These are phyloP conservation scores for Calliphora vomitoria DNA, from an alignment of 2,888 invertebrate species.

Conservation along the genomic window DNA sequence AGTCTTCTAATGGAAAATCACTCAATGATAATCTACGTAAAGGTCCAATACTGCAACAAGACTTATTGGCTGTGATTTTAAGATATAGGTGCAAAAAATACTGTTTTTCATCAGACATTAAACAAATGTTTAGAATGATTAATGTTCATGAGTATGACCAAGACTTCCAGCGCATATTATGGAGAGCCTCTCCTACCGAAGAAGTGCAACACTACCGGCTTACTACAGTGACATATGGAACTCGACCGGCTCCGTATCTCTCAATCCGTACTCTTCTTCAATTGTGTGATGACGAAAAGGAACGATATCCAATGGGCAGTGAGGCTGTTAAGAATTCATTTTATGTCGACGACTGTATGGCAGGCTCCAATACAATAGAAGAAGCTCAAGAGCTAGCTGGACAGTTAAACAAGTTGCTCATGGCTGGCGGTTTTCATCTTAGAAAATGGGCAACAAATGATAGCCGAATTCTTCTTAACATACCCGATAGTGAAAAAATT, in stretches of 20 bases:
- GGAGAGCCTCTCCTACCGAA: slow-evolving; percentile 8
- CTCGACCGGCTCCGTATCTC: no score
- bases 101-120: slow-evolving; percentile 46
- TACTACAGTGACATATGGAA: slow-evolving; percentile 43
- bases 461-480: not conserved
- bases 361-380: slow-evolving; percentile 39
- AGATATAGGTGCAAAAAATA: slow-evolving; percentile 39
- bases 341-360: slow-evolving; percentile 57
- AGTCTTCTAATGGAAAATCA: slow-evolving; percentile 35
- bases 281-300: slow-evolving; percentile 35
- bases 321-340: slow-evolving; percentile 18
- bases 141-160: slow-evolving; percentile 34
- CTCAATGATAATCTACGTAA: slow-evolving; percentile 57
- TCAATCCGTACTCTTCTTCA: slow-evolving; percentile 29
- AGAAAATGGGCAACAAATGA: slow-evolving; percentile 51
- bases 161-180: slow-evolving; percentile 35
- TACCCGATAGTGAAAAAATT: slow-evolving; percentile 35
- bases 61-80: slow-evolving; percentile 23
- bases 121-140: slow-evolving; percentile 65
- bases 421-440: slow-evolving; percentile 39
- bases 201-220: slow-evolving; percentile 31
- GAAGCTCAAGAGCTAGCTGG: slow-evolving; percentile 18
- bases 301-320: slow-evolving; percentile 13
- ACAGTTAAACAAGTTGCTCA: slow-evolving; percentile 37
- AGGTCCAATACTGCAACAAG: slow-evolving; percentile 53